A percentile compares a stretch with the other conserved stretches of the same genome.
These are phyloP conservation scores for Corapipo altera DNA, from an alignment of 2,113 vertebrate species.

Conservation along the genomic window DNA sequence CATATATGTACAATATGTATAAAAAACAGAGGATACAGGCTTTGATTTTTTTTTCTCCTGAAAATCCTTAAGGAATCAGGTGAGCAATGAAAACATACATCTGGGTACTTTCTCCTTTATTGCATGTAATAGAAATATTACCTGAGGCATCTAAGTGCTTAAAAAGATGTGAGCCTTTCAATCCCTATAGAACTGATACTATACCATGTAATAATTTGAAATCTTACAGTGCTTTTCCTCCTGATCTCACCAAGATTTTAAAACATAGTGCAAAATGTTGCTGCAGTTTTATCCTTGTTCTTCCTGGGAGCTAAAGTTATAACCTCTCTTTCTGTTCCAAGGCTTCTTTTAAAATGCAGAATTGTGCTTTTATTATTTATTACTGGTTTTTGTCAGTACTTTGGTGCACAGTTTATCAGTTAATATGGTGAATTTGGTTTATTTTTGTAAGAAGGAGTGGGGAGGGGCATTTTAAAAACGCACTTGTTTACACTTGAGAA, in stretches of 20 bases:
- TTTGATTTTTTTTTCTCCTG: neutral
- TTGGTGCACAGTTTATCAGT: neutral
- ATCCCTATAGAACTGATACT: neutral
- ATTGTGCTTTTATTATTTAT: constrained; percentile 41
- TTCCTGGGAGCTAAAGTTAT: neutral
- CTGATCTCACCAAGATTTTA: neutral
- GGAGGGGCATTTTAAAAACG: neutral
- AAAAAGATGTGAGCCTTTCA: neutral
- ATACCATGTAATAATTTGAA: neutral
- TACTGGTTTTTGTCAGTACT: neutral
- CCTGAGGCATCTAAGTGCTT: neutral
- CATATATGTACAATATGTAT: neutral
- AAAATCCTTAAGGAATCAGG: neutral
- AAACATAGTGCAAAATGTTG: neutral
- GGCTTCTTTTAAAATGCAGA: neutral
- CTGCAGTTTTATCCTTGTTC: neutral
- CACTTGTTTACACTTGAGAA: constrained; percentile 27
- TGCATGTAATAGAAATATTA: neutral
- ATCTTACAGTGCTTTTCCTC: neutral
- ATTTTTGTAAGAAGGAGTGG: neutral
- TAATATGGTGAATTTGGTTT: constrained; percentile 1
- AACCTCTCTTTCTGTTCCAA: neutral
- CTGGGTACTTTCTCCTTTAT: neutral
- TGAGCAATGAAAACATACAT: neutral
- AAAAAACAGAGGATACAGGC: neutral